A percentile compares a stretch with the other conserved stretches of the same genome.
Conservation (phyloP, 53 echinoderm and acorn worm genomes). For the Stichopus horrens region DNA sequence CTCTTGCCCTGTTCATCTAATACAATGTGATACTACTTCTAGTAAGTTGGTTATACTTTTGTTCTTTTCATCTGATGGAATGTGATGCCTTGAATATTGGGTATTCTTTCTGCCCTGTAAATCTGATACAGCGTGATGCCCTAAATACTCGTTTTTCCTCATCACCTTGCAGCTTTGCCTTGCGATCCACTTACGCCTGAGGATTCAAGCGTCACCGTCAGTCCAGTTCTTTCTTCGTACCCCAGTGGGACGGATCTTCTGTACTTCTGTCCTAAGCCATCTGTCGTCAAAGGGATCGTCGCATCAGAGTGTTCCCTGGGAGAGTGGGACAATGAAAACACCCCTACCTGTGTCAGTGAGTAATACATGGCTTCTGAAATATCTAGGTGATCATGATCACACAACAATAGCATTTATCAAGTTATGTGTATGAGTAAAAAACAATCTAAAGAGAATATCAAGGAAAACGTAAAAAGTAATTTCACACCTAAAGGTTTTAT, state of each 20-base stretch:
- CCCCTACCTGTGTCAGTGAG: background rate
- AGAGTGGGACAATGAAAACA: background rate
- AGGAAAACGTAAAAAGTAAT: too few relatives aligned
- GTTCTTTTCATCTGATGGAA: too few relatives aligned
- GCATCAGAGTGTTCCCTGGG: background rate
- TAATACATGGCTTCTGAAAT: background rate
- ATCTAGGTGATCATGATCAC: background rate
- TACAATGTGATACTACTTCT: too few relatives aligned
- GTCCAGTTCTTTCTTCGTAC: background rate
- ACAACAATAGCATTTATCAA: background rate
- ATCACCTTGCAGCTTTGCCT: background rate
- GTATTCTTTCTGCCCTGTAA: too few relatives aligned
- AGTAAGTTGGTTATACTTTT: too few relatives aligned
- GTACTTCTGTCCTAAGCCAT: background rate
- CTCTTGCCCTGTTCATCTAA: too few relatives aligned
- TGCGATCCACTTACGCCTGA: background rate
- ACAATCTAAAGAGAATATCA: too few relatives aligned
- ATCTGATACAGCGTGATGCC: too few relatives aligned
- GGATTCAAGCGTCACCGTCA: background rate
- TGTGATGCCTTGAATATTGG: too few relatives aligned
- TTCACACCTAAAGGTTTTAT: too few relatives aligned
- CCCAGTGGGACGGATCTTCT: background rate
- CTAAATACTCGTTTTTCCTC: too few relatives aligned
- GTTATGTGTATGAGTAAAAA: too few relatives aligned
- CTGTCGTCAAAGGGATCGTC: background rate